Evolutionary conservation across 2,888 invertebrate species (phyloP).

Genomic region (Epinotia demarniana): DNA sequence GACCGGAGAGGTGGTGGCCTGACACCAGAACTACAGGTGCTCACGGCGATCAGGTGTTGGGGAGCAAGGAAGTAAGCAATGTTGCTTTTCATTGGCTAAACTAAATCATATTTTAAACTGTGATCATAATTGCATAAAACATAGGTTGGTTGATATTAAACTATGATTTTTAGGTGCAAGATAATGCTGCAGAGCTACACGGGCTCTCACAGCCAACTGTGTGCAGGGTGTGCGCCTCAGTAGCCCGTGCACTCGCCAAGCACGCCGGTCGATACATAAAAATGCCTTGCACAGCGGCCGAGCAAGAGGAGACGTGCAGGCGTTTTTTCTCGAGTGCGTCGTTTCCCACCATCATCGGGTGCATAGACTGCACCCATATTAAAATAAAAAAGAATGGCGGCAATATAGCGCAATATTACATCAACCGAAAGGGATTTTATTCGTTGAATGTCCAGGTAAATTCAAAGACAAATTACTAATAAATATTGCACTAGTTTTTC

Average conservation of each 20-base stretch:
- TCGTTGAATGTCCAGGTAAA: conserved; percentile 16
- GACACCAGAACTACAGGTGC: conserved; percentile 11
- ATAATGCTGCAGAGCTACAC: conserved; percentile 16
- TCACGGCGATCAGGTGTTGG: conserved; percentile 6
- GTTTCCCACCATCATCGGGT: conserved; percentile 1
- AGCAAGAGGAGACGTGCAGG: not conserved
- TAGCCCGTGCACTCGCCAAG: not conserved
- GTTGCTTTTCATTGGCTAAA: not conserved
- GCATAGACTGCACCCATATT: conserved; percentile 15
- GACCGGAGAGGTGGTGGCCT: conserved; percentile 9
- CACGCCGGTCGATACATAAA: not conserved
- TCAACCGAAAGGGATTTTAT: conserved; percentile 12
- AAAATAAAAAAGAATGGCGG: not conserved
- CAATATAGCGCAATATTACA: not conserved
- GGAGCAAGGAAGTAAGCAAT: not conserved
- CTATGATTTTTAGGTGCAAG: conserved; percentile 9
- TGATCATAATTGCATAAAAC: not conserved
- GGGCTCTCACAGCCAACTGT: conserved; percentile 13
- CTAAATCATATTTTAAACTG: not conserved
- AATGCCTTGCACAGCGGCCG: not conserved
- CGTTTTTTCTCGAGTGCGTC: not conserved
- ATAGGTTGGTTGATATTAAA: not conserved
- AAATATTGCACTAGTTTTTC: too few relatives aligned
- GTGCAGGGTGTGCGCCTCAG: not conserved
- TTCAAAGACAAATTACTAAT: not conserved